A percentile compares a stretch with the other conserved stretches of the same genome.
phyloP scores from a whole-genome alignment of 2,888 invertebrate genomes.

The Cyclophora punctaria region DNA sequence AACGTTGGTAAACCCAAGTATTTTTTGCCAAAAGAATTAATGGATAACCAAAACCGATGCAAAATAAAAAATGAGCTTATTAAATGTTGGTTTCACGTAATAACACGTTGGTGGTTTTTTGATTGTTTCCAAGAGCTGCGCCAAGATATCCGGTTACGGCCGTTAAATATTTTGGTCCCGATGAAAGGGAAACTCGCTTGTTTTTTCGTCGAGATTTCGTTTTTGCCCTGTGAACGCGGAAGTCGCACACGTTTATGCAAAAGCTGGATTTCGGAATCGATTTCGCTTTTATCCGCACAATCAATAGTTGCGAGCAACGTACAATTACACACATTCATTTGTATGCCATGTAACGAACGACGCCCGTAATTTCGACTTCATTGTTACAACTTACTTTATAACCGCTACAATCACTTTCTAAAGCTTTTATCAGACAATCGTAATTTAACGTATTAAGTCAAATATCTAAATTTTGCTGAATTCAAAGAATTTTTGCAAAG shows the following conservation, averaged over 20 bases:
- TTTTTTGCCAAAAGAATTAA: slow-evolving; percentile 69
- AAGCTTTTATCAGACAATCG: slow-evolving; percentile 45
- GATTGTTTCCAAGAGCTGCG: slow-evolving; percentile 69
- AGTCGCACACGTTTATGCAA: slow-evolving; percentile 69
- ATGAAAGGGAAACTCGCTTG: slow-evolving; percentile 71
- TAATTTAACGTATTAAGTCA: slow-evolving; percentile 60
- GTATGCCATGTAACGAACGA: slow-evolving; percentile 37
- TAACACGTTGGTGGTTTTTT: slow-evolving; percentile 72
- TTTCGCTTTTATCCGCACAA: slow-evolving; percentile 58
- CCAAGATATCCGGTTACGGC: slow-evolving; percentile 72
- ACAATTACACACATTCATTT: slow-evolving; percentile 58
- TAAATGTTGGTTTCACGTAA: slow-evolving; percentile 74
- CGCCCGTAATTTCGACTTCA: slow-evolving; percentile 40
- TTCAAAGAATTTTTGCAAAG: slow-evolving; percentile 64
- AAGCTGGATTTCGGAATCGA: slow-evolving; percentile 60
- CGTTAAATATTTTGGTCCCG: slow-evolving; percentile 71
- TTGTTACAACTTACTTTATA: slow-evolving; percentile 37
- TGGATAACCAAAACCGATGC: slow-evolving; percentile 71
- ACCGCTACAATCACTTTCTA: slow-evolving; percentile 23
- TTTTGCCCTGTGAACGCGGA: slow-evolving; percentile 68
- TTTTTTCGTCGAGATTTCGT: slow-evolving; percentile 62
- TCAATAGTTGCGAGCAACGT: slow-evolving; percentile 50
- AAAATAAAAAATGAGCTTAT: slow-evolving; percentile 71
- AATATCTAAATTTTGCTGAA: slow-evolving; percentile 60
- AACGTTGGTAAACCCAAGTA: slow-evolving; percentile 54